Evolutionary conservation across 2,797 vertebrate genomes (phyloP), one percentile per base, ranked within the genome.

Genomic region (Steatocranus sp.): DNA sequence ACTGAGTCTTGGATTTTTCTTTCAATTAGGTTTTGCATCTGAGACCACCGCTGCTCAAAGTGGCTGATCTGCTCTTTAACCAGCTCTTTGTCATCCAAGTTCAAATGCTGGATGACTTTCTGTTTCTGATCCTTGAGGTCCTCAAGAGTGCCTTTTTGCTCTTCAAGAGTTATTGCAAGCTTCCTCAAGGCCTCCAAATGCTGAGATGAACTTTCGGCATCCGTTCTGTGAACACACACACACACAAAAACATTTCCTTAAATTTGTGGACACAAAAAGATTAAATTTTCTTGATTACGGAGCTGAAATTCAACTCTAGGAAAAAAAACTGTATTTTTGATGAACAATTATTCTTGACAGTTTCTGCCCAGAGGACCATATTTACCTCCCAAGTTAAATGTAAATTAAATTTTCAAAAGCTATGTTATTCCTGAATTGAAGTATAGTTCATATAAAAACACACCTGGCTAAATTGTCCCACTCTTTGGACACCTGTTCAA

Each of bases 391-490:
- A 48, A n/a, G 41, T 30, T 46, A 73, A 73, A 48, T 30, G 17
- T 30, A 48, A 30, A 30, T 73, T 48, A 3, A 48, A 73, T n/a
- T 46, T 73, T 30, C 27, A 30, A 30, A 73, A n/a, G 38, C 36
- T 17, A 11, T 66, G 34, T 78, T 25, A 32, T 66, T 11, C 38
- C 8, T 30, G 0, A 68, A 63, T n/a, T n/a, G 9, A 77, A 50
- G 11, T 38, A 34, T 25, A 8, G 2, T 56, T 70, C 17, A 77
- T 77, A 27, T 34, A 38, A 8, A 84, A 54, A 87, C 90, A 38
- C 77, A 99, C 99, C 98, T 98, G 92, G 97, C 98, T 84, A 99
- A 92, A 88, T 97, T 98, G 94, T 99, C 98, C 98, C 98, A 99
- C 89, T 99, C 98, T 75, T 97, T 98, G 75, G 97, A 98, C 91